Conservation (phyloP, 2,797 vertebrate species). For the Bovichtus variegatus region DNA sequence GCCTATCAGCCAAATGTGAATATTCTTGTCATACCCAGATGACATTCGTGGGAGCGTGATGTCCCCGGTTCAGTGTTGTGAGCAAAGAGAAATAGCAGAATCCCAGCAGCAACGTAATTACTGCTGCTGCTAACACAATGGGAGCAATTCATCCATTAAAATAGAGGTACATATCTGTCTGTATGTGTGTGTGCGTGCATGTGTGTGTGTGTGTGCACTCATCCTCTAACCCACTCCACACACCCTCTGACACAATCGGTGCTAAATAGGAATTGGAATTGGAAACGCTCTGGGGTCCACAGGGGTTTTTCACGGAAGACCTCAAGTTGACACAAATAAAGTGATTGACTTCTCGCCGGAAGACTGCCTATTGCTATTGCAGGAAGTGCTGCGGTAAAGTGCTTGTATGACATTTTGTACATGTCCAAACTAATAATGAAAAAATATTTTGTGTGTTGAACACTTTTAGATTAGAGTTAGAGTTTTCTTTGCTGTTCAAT, state of each 20-base stretch:
- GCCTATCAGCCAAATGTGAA: constrained; percentile 51
- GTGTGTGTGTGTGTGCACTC: not conserved
- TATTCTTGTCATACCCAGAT: constrained; percentile 46
- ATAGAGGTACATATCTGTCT: constrained; percentile 32
- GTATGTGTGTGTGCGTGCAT: constrained; percentile 21
- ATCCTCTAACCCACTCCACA: constrained; percentile 11
- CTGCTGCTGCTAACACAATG: constrained; percentile 59
- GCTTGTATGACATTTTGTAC: constrained; percentile 5
- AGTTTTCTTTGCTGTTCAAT: not conserved
- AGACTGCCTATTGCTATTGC: not conserved
- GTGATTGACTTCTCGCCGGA: constrained; percentile 20
- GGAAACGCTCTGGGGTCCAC: constrained; percentile 26
- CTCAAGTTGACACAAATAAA: constrained; percentile 20
- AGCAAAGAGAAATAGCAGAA: constrained; percentile 31
- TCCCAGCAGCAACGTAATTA: constrained; percentile 57
- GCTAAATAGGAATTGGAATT: constrained; percentile 40
- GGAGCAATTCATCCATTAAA: constrained; percentile 67
- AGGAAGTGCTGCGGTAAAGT: not conserved
- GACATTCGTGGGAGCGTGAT: constrained; percentile 29
- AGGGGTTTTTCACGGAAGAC: constrained; percentile 26
- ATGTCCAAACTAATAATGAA: not conserved
- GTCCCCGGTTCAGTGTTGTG: constrained; percentile 23
- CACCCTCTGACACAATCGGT: not conserved
- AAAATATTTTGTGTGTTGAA: not conserved
- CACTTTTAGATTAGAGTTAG: not conserved